Evolutionary conservation across 35 echinoderm and acorn worm species (phyloP), one percentile per base, ranked within the genome.

Genomic region (Hemicentrotus pulcherrimus): DNA sequence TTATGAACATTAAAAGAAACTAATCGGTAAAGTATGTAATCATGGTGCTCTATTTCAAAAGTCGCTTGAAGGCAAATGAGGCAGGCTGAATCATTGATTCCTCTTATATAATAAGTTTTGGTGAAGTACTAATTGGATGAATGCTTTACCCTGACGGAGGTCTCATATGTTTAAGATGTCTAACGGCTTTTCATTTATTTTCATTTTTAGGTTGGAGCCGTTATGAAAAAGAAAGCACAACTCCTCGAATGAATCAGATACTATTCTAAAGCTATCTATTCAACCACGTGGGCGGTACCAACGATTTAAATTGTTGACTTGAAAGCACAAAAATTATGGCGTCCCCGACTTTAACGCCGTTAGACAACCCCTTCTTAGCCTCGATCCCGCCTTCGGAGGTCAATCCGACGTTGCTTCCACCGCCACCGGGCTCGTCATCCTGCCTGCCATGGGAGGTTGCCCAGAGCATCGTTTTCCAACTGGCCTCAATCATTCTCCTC

Each of bases 391-490:
- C 65, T n/a, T 28, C 65, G 24, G 28, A n/a, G 22, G 65, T 28
- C 24, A 58, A 46, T 55, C n/a, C 91, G 9, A 48, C 91, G 46
- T 50, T 47, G 91, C 46, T 47, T 47, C 46, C 91, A 12, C 91
- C 91, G 6, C 30, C 46, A 31, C 19, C 91, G 30, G n/a, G 91
- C 46, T 58, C 91, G 46, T 93, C 46, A 2, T 50, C 91, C 47
- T 95, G 94, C 88, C 45, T 86, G 19, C 47, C 86, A 47, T 96
- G 96, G 96, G 96, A 96, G 31, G 86, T 94, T 3, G 94, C 93
- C 30, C 96, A 96, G 88, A 95, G 94, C 94, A 95, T 96, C 61
- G 96, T 96, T 48, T 96, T 96, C 86, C 96, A 96, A 50, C 65
- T 96, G 32, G 96, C 96, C 31, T 96, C 48, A 47, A 9, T 96